Evolutionary conservation across 1,140 invertebrate species (phyloP).

Genomic region (Ridgeia piscesae): DNA sequence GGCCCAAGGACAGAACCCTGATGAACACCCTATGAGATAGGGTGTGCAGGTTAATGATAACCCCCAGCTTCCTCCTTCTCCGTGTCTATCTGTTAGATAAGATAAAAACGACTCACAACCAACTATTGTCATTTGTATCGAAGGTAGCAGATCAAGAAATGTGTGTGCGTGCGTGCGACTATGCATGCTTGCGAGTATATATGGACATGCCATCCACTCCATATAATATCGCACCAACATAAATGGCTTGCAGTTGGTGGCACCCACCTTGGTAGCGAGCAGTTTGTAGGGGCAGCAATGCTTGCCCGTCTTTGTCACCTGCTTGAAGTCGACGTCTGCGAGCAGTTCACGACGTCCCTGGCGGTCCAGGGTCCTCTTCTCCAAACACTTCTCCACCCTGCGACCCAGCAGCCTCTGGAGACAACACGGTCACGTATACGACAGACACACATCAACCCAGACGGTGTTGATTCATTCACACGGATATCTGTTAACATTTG

Average conservation of each 20-base stretch:
- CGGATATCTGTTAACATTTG: too few species aligned
- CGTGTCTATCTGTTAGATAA: not conserved
- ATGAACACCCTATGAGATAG: too few species aligned
- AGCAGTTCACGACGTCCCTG: slow-evolving; percentile 39
- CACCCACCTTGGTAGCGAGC: slow-evolving; percentile 45
- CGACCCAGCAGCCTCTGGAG: slow-evolving; percentile 49
- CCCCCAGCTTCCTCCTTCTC: not conserved
- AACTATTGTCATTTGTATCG: not conserved
- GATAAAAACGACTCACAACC: too few species aligned
- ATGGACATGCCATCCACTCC: not conserved
- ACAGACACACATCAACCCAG: too few species aligned
- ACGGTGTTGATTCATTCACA: too few species aligned
- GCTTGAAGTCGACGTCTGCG: slow-evolving; percentile 42
- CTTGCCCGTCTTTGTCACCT: slow-evolving; percentile 48
- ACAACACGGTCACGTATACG: not conserved
- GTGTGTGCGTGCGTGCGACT: not conserved
- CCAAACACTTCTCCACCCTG: slow-evolving; percentile 48
- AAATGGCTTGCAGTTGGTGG: not conserved
- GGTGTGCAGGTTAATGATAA: not conserved
- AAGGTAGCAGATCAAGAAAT: not conserved
- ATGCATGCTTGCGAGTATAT: not conserved
- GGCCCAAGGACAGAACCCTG: too few species aligned
- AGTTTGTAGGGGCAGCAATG: slow-evolving; percentile 54
- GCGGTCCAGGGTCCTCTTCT: slow-evolving; percentile 40
- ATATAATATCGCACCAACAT: not conserved